These are phyloP conservation scores for Apis laboriosa DNA, from an alignment of 1,140 invertebrate species.

Conservation along the genomic window DNA sequence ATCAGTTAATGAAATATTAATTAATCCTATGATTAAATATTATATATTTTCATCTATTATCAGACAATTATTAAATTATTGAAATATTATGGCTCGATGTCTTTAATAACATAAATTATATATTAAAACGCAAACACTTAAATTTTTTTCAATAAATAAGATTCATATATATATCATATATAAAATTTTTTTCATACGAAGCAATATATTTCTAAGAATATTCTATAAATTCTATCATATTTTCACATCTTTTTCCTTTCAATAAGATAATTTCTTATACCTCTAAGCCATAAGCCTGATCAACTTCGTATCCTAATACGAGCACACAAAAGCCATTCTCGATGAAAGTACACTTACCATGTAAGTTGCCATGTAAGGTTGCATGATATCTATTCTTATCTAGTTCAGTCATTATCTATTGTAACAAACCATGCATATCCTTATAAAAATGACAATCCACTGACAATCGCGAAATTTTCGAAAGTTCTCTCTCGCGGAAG, in stretches of 20 bases:
- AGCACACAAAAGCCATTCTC: no score
- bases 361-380: not conserved
- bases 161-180: no score
- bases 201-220: not conserved
- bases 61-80: no score
- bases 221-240: not conserved
- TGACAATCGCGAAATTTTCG: not conserved
- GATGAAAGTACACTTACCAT: not conserved
- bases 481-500: not conserved
- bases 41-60: no score
- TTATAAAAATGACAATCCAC: not conserved
- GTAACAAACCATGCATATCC: not conserved
- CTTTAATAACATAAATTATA: no score
- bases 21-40: no score
- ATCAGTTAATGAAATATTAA: no score
- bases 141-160: no score
- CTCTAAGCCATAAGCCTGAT: not conserved
- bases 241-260: not conserved
- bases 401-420: not conserved
- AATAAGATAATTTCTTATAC: not conserved
- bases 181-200: not conserved
- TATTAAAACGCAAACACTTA: no score
- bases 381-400: not conserved
- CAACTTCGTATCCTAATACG: not conserved
- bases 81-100: no score